Evolutionary conservation across 2,888 invertebrate genomes (phyloP), one percentile per base, ranked within the genome.

Genomic region (Hydropsyche betteni): DNA sequence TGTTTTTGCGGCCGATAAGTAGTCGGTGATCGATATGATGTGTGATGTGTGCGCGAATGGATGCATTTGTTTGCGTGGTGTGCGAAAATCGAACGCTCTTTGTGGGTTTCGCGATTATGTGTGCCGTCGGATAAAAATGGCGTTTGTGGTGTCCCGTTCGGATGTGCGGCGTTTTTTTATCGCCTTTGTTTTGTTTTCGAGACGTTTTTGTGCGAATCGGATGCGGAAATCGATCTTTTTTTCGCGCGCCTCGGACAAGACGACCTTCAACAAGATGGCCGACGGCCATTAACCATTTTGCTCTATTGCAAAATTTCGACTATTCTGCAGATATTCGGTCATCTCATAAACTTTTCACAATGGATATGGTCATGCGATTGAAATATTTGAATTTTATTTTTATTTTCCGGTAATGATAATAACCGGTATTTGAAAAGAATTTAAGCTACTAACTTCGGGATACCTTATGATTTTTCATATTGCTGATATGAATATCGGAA

Each of bases 81-180:
- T 24, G 24, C 24, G 33, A 61, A 64, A 64, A 64, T 64, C 64
- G 64, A 64, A 36, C 64, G 61, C 64, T 10, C 33, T 64, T 64
- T 64, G 36, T 36, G 64, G 64, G 64, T 64, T 64, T 64, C 64
- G 64, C 64, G 64, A 64, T 64, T 64, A 64, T 34, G 36, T 64
- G 24, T 24, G 24, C 24, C 2, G 24, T 24, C 2, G 24, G 24
- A 2, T 24, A 24, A 44, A 44, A 44, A 44, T 44, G 44, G 44
- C 44, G 44, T 44, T 44, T 44, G 44, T 4, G 44, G 10, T 8
- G 7, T 44, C 10, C 10, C 44, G 44, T 8, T 44, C 24, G 24
- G 24, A 24, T 24, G 24, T 24, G 24, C 2, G 24, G 24, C 24
- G 24, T 24, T 24, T 24, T 24, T 24, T 24, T n/a, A n/a, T 24